phyloP scores from a whole-genome alignment of 2,113 vertebrate species.

The Indri indri region DNA sequence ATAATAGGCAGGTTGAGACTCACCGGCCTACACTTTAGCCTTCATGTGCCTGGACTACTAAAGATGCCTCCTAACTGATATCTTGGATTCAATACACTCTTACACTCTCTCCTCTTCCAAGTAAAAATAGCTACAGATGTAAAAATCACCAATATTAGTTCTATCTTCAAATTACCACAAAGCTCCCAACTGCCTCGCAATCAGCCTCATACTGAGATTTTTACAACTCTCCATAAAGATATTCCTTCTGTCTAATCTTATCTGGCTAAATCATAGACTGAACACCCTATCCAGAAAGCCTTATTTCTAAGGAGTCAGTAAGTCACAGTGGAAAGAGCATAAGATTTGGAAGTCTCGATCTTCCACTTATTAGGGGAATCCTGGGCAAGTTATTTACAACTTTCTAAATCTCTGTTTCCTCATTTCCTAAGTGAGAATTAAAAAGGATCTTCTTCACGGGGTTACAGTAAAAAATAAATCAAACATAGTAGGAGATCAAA shows the following conservation, averaged over 20 bases:
- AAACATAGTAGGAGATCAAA: background rate
- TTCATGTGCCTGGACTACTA: background rate
- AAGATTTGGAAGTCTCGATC: background rate
- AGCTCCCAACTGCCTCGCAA: background rate
- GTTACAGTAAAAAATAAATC: background rate
- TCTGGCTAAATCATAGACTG: background rate
- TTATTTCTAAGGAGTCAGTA: background rate
- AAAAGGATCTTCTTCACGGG: background rate
- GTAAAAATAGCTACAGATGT: background rate
- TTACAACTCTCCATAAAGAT: background rate
- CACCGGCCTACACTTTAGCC: background rate
- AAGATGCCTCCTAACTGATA: background rate
- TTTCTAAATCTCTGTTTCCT: background rate
- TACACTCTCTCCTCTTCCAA: background rate
- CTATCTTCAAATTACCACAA: conserved; percentile 7
- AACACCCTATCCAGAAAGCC: background rate
- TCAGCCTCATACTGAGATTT: background rate
- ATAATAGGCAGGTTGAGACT: background rate
- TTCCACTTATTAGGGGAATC: background rate
- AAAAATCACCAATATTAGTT: background rate
- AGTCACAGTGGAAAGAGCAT: background rate
- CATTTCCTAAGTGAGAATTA: background rate
- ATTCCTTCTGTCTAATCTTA: background rate
- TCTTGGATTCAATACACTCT: background rate
- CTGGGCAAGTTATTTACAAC: background rate